Conservation (phyloP, 2,797 vertebrate genomes). For the Merluccius polli region DNA sequence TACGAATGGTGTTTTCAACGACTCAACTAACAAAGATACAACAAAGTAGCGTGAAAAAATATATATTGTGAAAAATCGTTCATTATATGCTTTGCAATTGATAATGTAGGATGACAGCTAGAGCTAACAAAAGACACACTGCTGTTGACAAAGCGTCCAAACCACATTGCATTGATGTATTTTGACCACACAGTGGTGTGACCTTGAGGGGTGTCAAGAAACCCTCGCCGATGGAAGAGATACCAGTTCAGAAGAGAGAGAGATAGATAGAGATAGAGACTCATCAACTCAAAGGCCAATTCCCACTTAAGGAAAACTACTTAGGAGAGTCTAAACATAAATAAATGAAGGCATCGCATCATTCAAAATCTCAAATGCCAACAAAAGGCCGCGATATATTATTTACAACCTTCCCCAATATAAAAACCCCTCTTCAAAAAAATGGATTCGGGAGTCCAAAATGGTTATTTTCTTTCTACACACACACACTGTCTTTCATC, state of each 20-base stretch:
- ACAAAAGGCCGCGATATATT: background rate
- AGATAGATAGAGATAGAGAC: conserved; percentile 44
- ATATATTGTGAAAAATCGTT: background rate
- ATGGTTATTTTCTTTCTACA: background rate
- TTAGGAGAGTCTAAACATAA: background rate
- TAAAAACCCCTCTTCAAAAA: background rate
- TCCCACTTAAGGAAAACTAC: no score
- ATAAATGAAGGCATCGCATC: no score
- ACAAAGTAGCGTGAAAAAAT: background rate
- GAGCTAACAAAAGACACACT: conserved; percentile 22
- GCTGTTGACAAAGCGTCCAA: conserved; percentile 44
- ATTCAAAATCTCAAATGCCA: no score
- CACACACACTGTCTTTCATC: background rate
- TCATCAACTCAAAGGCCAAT: conserved; percentile 25
- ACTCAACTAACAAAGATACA: background rate
- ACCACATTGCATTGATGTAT: conserved; percentile 22
- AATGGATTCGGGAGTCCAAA: background rate
- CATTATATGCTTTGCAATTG: background rate
- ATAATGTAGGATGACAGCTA: conserved; percentile 1
- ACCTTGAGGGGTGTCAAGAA: conserved; percentile 49
- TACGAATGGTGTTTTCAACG: background rate
- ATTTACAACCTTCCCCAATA: background rate
- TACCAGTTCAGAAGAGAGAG: conserved; percentile 5
- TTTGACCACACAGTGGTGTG: conserved; percentile 37
- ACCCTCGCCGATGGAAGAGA: conserved; percentile 51